A percentile compares a stretch with the other conserved stretches of the same genome.
These are phyloP conservation scores for Threskiornis aethiopicus DNA, from an alignment of 2,797 vertebrate species.

Conservation along the genomic window DNA sequence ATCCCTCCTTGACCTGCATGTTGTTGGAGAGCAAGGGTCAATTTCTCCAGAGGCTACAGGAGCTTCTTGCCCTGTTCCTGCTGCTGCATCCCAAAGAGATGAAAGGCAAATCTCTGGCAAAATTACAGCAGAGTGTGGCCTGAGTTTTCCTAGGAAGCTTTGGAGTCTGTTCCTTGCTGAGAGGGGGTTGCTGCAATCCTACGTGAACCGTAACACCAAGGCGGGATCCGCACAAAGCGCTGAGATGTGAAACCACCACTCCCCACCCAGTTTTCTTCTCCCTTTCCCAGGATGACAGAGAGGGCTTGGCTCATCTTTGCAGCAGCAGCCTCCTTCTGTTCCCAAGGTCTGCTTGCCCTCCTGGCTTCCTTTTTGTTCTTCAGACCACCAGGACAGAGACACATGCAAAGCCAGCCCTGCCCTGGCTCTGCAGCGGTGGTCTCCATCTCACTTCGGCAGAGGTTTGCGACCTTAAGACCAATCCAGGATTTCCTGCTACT, in stretches of 20 bases:
- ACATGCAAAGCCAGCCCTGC: not conserved
- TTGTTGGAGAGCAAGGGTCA: not conserved
- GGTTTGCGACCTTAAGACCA: not conserved
- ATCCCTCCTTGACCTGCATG: not conserved
- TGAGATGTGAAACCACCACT: slow-evolving; percentile 3
- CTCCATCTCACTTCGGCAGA: not conserved
- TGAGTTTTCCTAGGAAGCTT: not conserved
- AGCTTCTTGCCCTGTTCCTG: not conserved
- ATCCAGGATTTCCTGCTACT: not conserved
- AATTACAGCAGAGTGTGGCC: not conserved
- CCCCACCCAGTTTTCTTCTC: not conserved
- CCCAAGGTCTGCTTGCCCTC: slow-evolving; percentile 13
- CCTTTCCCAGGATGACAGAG: not conserved
- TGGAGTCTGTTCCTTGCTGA: slow-evolving; percentile 8
- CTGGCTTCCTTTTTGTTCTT: slow-evolving; percentile 39
- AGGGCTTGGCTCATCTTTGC: slow-evolving; percentile 17
- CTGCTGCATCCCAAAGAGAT: not conserved
- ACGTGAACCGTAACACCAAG: not conserved
- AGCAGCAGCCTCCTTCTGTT: not conserved
- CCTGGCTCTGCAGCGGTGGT: not conserved
- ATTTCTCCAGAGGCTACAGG: not conserved
- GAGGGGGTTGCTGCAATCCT: not conserved
- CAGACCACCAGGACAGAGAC: slow-evolving; percentile 37
- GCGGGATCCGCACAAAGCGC: not conserved
- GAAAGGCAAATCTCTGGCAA: slow-evolving; percentile 4